phyloP scores from a whole-genome alignment of 2,113 vertebrate species.

The Chrysemys picta region DNA sequence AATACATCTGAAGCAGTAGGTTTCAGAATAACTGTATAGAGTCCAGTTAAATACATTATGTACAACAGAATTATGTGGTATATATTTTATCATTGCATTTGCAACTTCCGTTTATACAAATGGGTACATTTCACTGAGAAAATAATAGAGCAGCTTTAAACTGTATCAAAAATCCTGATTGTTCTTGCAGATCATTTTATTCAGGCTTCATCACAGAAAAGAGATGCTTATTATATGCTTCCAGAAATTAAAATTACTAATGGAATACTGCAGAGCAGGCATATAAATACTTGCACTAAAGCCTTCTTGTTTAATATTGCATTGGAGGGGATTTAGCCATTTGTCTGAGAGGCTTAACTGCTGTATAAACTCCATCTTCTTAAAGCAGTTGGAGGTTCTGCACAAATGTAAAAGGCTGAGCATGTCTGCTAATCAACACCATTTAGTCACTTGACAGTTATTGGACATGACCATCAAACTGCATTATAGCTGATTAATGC shows the following conservation, averaged over 20 bases:
- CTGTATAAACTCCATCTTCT: not conserved
- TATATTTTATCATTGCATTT: not conserved
- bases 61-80: not conserved
- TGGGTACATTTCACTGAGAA: not conserved
- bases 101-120: not conserved
- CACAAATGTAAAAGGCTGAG: constrained; percentile 3
- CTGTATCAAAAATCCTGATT: not conserved
- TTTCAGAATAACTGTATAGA: not conserved
- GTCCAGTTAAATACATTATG: not conserved
- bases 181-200: not conserved
- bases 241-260: constrained; percentile 14
- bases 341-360: constrained; percentile 4
- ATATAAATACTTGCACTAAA: not conserved
- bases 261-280: constrained; percentile 19
- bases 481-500: not conserved
- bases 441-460: constrained; percentile 45
- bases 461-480: constrained; percentile 32
- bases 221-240: not conserved
- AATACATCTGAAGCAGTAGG: not conserved
- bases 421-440: constrained; percentile 46
- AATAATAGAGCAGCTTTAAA: not conserved
- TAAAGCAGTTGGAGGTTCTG: not conserved
- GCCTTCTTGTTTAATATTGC: constrained; percentile 2
- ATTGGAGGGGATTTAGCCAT: not conserved
- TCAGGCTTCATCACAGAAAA: not conserved